These are phyloP conservation scores for Squalus acanthias DNA, from an alignment of 2,797 vertebrate species.

Conservation along the genomic window DNA sequence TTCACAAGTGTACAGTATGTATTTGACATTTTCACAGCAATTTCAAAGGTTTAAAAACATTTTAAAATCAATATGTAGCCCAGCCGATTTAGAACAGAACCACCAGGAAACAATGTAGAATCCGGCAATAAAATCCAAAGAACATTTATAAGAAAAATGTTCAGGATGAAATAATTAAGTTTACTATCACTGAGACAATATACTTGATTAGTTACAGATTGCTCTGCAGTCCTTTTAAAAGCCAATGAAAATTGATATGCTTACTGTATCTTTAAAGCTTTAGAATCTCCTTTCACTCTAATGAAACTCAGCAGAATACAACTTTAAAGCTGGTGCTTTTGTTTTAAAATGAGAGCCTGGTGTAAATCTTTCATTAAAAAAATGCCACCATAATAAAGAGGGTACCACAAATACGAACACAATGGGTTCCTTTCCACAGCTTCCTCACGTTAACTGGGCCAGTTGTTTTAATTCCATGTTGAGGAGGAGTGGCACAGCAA, in stretches of 20 bases:
- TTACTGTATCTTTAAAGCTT: neutral
- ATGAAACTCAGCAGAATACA: neutral
- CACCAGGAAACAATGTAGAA: slow-evolving; percentile 29
- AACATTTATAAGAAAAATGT: slow-evolving; percentile 32
- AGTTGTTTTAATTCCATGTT: neutral
- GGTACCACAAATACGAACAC: neutral
- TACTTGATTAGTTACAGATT: slow-evolving; percentile 32
- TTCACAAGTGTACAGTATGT: neutral
- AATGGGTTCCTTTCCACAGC: neutral
- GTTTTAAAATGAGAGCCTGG: neutral
- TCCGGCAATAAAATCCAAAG: neutral
- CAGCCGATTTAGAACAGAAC: neutral
- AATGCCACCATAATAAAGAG: neutral
- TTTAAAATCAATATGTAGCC: neutral
- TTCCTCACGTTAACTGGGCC: neutral
- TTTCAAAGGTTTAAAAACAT: slow-evolving; percentile 11
- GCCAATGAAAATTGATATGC: slow-evolving; percentile 6
- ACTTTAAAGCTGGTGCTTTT: neutral
- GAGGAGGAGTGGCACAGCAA: neutral
- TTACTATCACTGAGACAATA: slow-evolving; percentile 8
- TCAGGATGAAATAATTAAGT: slow-evolving; percentile 31
- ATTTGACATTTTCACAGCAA: neutral
- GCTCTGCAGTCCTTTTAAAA: slow-evolving; percentile 9
- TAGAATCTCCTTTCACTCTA: neutral
- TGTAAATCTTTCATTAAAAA: neutral